Base-by-base conservation (phyloP, 2,113 vertebrate species). In the Corydoras sp. region DNA sequence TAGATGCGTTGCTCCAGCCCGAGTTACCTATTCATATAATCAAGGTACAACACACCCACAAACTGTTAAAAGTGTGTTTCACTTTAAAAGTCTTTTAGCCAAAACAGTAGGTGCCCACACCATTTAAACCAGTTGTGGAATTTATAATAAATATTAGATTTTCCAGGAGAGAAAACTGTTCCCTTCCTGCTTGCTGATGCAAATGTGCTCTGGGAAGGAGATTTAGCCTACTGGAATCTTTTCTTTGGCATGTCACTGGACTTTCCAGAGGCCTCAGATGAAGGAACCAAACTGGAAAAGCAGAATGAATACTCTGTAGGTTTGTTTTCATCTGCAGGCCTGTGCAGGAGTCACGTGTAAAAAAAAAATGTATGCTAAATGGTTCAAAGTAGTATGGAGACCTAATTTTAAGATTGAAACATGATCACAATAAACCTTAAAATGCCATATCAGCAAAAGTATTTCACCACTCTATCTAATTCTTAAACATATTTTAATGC, bases 201-300 rank as follows among this genome's bases (percentile, higher is more conserved):
- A 68, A 60, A 68, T 73, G 65, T 77, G 49, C 63, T 35, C 73
- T 78, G 68, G 55, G 58, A 56, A 60, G 43, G 35, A 51, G 24
- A 61, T 73, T 69, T 74, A n/a, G 51, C 66, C 73, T 81, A 15
- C 48, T 70, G 71, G 76, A 68, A 74, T 69, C 68, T 75, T 74
- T 74, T 76, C 59, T 71, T 50, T 76, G 71, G 58, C 68, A 63
- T 58, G 29, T 71, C 18, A 59, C 31, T 31, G 43, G 50, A 75
- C 71, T 78, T 81, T 81, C 69, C 73, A 65, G 69, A 76, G 49
- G 14, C 54, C 6, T 56, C 14, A 56, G 14, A 56, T n/a, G 14
- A 56, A 56, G 13, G 12, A 15, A 56, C 13, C 54, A 56, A 56
- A 56, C 54, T 43, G 12, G 54, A n/a, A 56, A 14, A 14, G 51